A percentile compares a stretch with the other conserved stretches of the same genome.
Evolutionary conservation across 1,140 invertebrate species (phyloP).

Genomic region (Cephus cinctus): DNA sequence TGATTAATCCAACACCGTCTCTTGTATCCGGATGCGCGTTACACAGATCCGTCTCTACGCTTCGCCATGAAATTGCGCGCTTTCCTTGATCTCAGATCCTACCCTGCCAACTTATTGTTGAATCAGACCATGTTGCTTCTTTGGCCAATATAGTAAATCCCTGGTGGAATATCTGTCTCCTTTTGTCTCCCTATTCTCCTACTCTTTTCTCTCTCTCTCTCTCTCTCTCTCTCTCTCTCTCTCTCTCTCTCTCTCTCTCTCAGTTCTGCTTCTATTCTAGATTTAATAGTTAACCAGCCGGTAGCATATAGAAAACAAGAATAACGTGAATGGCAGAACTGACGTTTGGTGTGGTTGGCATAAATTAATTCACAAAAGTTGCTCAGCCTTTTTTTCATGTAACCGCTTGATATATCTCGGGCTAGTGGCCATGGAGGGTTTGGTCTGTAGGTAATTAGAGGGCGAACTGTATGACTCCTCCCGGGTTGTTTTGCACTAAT

Average conservation of each 20-base stretch:
- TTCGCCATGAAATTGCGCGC: too few relatives aligned
- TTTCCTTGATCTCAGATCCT: too few relatives aligned
- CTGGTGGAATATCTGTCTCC: neutral
- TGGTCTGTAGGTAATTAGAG: constrained; percentile 6
- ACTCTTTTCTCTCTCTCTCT: neutral
- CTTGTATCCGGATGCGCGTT: too few relatives aligned
- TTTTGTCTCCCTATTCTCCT: too few relatives aligned
- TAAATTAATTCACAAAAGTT: constrained; percentile 6
- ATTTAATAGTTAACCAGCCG: too few relatives aligned
- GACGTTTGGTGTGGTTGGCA: too few relatives aligned
- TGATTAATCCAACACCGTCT: constrained; percentile 44
- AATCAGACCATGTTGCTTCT: neutral
- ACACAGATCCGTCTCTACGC: too few relatives aligned
- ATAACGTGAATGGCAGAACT: too few relatives aligned
- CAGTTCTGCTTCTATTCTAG: too few relatives aligned
- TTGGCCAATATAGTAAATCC: neutral
- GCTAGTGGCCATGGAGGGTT: too few relatives aligned
- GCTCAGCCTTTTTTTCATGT: neutral
- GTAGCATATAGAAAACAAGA: too few relatives aligned
- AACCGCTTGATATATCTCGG: neutral
- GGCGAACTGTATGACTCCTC: neutral
- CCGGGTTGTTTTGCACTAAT: constrained; percentile 4
- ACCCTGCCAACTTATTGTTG: neutral
- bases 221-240: constrained; percentile 6
- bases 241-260: constrained; percentile 3